Conservation (phyloP, 2,888 invertebrate genomes). For the Chloromyia formosa region DNA sequence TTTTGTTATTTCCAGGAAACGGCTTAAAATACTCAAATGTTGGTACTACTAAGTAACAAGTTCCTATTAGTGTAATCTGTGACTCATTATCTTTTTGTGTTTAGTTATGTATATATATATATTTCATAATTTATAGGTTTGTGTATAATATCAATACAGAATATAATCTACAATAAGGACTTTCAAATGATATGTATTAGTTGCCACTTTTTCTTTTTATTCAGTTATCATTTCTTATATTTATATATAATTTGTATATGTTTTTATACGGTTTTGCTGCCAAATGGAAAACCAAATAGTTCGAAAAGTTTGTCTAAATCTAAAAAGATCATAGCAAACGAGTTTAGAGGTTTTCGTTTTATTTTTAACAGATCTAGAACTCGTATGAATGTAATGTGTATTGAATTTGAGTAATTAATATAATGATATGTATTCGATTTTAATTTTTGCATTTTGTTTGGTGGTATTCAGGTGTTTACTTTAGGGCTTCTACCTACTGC, state of each 20-base stretch:
- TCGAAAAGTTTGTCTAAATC: background rate
- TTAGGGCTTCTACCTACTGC: background rate
- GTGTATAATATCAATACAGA: conserved; percentile 11
- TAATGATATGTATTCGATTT: conserved; percentile 42
- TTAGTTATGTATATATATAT: conserved; percentile 34
- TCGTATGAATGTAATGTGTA: background rate
- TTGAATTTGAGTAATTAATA: conserved; percentile 15
- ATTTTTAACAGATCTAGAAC: background rate
- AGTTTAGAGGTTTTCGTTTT: background rate
- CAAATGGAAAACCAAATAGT: conserved; percentile 16
- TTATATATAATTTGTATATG: conserved; percentile 23
- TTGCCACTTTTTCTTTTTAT: conserved; percentile 47
- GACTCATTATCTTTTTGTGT: conserved; percentile 16
- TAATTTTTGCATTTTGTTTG: conserved; percentile 31
- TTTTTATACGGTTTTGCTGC: background rate
- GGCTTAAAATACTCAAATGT: background rate
- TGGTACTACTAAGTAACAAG: conserved; percentile 10
- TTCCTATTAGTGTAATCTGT: conserved; percentile 15
- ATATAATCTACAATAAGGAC: conserved; percentile 51
- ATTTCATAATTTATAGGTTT: conserved; percentile 17
- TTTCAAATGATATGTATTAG: conserved; percentile 49
- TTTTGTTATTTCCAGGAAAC: too few relatives aligned
- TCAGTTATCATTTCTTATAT: conserved; percentile 21
- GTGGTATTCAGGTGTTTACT: conserved; percentile 33
- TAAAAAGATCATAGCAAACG: conserved; percentile 35